Conservation (phyloP, 2,113 vertebrate genomes). For the Myiopsitta monachus region DNA sequence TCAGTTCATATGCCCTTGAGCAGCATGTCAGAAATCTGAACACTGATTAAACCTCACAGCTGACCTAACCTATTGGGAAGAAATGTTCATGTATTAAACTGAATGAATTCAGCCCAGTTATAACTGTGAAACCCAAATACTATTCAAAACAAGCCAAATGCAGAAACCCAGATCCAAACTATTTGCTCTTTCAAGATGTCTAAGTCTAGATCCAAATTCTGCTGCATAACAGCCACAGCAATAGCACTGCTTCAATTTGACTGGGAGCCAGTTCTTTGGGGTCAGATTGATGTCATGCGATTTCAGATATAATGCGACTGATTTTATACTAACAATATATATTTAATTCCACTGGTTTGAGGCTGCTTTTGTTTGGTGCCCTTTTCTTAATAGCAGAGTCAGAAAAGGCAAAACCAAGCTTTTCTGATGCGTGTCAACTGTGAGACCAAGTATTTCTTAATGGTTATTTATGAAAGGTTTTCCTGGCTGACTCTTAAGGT, state of each 20-base stretch:
- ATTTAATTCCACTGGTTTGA: not conserved
- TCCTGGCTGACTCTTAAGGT: constrained; percentile 31
- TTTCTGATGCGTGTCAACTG: constrained; percentile 27
- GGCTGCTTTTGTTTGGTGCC: not conserved
- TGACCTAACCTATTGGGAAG: constrained; percentile 56
- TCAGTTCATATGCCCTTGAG: constrained; percentile 43
- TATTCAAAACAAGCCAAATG: constrained; percentile 1
- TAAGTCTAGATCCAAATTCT: not conserved
- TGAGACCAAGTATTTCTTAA: constrained; percentile 27
- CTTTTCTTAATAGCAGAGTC: not conserved
- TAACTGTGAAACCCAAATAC: constrained; percentile 1
- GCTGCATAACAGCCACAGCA: not conserved
- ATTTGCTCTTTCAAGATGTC: not conserved
- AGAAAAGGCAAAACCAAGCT: not conserved
- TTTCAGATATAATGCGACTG: constrained; percentile 11
- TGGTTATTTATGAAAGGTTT: constrained; percentile 50
- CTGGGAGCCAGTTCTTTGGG: not conserved
- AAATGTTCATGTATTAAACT: constrained; percentile 26
- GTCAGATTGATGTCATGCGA: not conserved
- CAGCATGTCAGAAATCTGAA: constrained; percentile 27
- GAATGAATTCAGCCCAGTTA: constrained; percentile 18
- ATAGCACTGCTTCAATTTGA: not conserved
- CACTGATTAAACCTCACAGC: constrained; percentile 63
- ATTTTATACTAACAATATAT: not conserved
- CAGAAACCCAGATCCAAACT: not conserved